These are phyloP conservation scores for Plusia festucae DNA, from an alignment of 2,888 invertebrate genomes.

Conservation along the genomic window DNA sequence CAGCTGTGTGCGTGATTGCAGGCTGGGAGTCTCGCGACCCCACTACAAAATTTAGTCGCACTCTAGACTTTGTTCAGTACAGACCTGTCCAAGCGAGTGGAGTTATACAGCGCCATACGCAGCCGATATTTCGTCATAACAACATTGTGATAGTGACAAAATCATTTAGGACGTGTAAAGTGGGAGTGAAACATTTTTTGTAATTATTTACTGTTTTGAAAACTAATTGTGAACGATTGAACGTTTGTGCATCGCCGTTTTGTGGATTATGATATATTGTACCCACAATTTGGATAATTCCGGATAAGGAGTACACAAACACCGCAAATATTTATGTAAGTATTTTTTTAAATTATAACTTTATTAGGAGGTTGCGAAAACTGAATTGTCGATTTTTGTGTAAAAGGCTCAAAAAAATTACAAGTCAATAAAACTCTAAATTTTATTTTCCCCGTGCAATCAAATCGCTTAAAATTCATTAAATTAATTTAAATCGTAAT, in stretches of 20 bases:
- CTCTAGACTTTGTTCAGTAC: slow-evolving; percentile 76
- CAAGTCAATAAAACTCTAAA: slow-evolving; percentile 21
- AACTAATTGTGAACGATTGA: slow-evolving; percentile 76
- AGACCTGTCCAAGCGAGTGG: slow-evolving; percentile 77
- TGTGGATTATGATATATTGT: slow-evolving; percentile 85
- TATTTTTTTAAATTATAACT: slow-evolving; percentile 65
- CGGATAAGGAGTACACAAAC: slow-evolving; percentile 80
- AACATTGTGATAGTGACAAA: slow-evolving; percentile 86
- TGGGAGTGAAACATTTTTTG: slow-evolving; percentile 79
- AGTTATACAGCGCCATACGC: slow-evolving; percentile 75
- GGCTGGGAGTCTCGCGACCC: slow-evolving; percentile 84
- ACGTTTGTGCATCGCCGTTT: slow-evolving; percentile 72
- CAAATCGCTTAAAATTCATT: not conserved
- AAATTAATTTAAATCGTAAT: slow-evolving; percentile 4
- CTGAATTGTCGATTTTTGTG: slow-evolving; percentile 14
- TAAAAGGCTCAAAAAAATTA: slow-evolving; percentile 9
- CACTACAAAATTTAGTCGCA: slow-evolving; percentile 87
- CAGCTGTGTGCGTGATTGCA: slow-evolving; percentile 76
- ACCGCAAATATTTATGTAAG: slow-evolving; percentile 89
- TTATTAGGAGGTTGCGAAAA: slow-evolving; percentile 30
- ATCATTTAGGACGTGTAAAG: slow-evolving; percentile 83
- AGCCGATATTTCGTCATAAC: slow-evolving; percentile 87
- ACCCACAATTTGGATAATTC: slow-evolving; percentile 87
- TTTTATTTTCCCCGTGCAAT: not conserved
- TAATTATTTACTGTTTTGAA: slow-evolving; percentile 65